phyloP scores from a whole-genome alignment of 2,888 invertebrate species.

The Yponomeuta malinellus region DNA sequence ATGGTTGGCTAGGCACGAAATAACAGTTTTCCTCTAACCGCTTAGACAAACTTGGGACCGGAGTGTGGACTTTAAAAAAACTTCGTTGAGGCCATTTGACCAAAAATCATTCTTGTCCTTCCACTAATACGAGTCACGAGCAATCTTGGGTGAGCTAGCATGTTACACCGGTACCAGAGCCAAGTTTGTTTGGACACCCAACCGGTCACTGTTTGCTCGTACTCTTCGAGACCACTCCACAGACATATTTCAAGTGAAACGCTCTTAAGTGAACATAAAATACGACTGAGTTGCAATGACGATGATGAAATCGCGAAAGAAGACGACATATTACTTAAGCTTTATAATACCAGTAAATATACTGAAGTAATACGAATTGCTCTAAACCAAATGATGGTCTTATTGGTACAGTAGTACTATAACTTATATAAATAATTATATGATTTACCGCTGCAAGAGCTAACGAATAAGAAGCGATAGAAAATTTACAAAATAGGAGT shows the following conservation, averaged over 20 bases:
- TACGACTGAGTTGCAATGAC: slow-evolving; percentile 16
- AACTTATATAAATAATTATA: not conserved
- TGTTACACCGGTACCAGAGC: slow-evolving; percentile 21
- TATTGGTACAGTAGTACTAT: no score
- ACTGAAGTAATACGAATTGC: no score
- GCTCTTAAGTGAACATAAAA: slow-evolving; percentile 41
- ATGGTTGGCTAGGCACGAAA: slow-evolving; percentile 22
- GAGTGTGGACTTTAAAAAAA: not conserved
- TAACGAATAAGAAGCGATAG: not conserved
- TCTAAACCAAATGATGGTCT: no score
- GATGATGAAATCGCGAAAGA: slow-evolving; percentile 24
- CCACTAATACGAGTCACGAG: not conserved
- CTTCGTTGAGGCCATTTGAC: not conserved
- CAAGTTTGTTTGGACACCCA: slow-evolving; percentile 59
- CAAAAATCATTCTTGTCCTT: not conserved
- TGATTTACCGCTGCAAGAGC: not conserved
- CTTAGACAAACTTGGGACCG: slow-evolving; percentile 34
- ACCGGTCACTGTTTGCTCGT: slow-evolving; percentile 70
- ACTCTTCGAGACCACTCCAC: slow-evolving; percentile 57
- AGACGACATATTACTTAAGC: not conserved
- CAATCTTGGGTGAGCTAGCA: not conserved
- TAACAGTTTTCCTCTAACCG: slow-evolving; percentile 46
- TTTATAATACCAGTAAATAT: no score
- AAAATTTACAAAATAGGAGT: slow-evolving; percentile 40
- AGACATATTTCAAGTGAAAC: slow-evolving; percentile 59